Conservation (phyloP, 2,113 vertebrate species). For the Microcebus griseorufus region DNA sequence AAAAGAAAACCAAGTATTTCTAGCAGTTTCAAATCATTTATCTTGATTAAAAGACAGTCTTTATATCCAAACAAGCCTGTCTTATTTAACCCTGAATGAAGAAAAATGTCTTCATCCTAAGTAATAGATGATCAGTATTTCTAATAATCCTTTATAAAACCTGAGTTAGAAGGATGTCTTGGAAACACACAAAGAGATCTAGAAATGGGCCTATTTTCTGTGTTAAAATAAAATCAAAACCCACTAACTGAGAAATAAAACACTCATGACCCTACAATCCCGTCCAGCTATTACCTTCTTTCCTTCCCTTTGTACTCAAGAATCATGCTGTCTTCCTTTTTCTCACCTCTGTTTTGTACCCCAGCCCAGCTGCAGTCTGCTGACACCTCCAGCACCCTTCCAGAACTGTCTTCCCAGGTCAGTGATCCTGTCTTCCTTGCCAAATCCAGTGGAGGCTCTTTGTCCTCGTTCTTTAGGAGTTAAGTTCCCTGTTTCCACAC, state of each 20-base stretch:
- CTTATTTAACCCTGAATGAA: slow-evolving; percentile 58
- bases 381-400: neutral
- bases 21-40: slow-evolving; percentile 81
- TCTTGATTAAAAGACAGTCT: slow-evolving; percentile 81
- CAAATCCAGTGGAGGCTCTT: neutral
- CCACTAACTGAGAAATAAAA: neutral
- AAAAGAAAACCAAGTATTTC: slow-evolving; percentile 80
- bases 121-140: slow-evolving; percentile 72
- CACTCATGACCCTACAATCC: neutral
- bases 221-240: slow-evolving; percentile 4
- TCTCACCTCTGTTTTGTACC: neutral
- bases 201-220: neutral
- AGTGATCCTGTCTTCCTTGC: neutral
- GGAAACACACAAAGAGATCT: neutral
- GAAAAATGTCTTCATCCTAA: slow-evolving; percentile 56
- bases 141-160: slow-evolving; percentile 63
- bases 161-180: slow-evolving; percentile 14
- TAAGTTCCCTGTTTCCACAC: neutral
- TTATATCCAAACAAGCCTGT: slow-evolving; percentile 46
- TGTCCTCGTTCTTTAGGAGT: neutral
- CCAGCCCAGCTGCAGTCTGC: neutral
- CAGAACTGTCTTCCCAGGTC: neutral
- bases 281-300: neutral
- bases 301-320: neutral
- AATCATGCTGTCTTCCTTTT: neutral